A percentile compares a stretch with the other conserved stretches of the same genome.
These are phyloP conservation scores for Falco peregrinus DNA, from an alignment of 2,797 vertebrate genomes.

Conservation along the genomic window DNA sequence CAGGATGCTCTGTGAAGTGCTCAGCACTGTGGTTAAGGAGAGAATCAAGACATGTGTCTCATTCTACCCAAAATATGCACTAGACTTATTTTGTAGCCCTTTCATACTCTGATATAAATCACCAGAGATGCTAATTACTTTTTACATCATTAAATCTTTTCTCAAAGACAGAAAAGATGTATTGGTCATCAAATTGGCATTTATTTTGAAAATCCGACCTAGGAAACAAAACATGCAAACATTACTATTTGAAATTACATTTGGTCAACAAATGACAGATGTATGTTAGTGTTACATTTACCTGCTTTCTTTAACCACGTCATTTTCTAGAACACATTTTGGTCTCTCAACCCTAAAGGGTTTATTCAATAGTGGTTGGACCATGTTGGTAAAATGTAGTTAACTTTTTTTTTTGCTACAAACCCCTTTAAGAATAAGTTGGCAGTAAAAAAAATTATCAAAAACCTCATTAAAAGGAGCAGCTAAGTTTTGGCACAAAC, in stretches of 20 bases:
- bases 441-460: conserved; percentile 65
- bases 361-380: background rate
- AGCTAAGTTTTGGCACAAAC: conserved; percentile 60
- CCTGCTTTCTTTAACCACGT: background rate
- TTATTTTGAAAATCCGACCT: conserved; percentile 70
- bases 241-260: conserved; percentile 57
- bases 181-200: conserved; percentile 52
- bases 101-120: conserved; percentile 59
- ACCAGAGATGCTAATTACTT: conserved; percentile 57
- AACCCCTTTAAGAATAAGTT: conserved; percentile 65
- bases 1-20: background rate
- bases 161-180: conserved; percentile 59
- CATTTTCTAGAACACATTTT: background rate
- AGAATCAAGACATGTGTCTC: conserved; percentile 54
- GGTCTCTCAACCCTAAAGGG: background rate
- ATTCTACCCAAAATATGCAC: conserved; percentile 33
- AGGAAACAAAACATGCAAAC: conserved; percentile 52
- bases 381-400: background rate
- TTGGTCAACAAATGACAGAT: conserved; percentile 40
- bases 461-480: conserved; percentile 67
- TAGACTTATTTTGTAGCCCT: conserved; percentile 47
- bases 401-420: conserved; percentile 26
- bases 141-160: conserved; percentile 68
- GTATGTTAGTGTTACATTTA: background rate
- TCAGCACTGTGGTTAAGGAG: conserved; percentile 25